Conservation (phyloP, 2,888 invertebrate species). For the Aphodius granarius region DNA sequence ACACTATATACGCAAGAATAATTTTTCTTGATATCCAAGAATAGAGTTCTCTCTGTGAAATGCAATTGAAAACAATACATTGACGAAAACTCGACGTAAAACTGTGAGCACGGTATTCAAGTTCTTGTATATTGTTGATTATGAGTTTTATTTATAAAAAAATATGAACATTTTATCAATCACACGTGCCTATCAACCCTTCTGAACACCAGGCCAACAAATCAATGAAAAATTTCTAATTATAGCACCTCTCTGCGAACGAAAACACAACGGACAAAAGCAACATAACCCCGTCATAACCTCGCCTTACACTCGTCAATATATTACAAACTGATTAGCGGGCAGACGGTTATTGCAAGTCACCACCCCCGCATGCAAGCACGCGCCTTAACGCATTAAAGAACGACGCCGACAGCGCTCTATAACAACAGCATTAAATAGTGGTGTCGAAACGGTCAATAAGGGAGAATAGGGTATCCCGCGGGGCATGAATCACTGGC, state of each 20-base stretch:
- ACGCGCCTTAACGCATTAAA: not conserved
- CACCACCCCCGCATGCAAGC: slow-evolving; percentile 22
- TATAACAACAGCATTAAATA: not conserved
- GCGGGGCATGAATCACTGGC: slow-evolving; percentile 44
- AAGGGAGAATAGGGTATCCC: not conserved
- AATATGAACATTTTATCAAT: too few species aligned
- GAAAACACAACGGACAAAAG: not conserved
- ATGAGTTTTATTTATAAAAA: too few species aligned
- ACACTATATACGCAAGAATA: too few species aligned
- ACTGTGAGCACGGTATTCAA: too few species aligned
- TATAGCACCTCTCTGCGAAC: not conserved
- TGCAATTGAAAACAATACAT: too few species aligned
- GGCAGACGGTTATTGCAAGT: slow-evolving; percentile 32
- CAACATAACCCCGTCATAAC: not conserved
- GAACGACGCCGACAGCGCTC: not conserved
- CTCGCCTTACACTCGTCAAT: slow-evolving; percentile 21
- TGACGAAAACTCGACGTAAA: too few species aligned
- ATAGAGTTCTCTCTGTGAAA: too few species aligned
- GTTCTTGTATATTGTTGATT: too few species aligned
- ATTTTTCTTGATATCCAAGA: too few species aligned
- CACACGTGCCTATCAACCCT: too few species aligned
- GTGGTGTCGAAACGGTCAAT: not conserved
- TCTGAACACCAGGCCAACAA: not conserved
- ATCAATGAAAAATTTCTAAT: not conserved
- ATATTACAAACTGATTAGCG: slow-evolving; percentile 32